Evolutionary conservation across 2,888 invertebrate species (phyloP).

Genomic region (Capitulum mitella): DNA sequence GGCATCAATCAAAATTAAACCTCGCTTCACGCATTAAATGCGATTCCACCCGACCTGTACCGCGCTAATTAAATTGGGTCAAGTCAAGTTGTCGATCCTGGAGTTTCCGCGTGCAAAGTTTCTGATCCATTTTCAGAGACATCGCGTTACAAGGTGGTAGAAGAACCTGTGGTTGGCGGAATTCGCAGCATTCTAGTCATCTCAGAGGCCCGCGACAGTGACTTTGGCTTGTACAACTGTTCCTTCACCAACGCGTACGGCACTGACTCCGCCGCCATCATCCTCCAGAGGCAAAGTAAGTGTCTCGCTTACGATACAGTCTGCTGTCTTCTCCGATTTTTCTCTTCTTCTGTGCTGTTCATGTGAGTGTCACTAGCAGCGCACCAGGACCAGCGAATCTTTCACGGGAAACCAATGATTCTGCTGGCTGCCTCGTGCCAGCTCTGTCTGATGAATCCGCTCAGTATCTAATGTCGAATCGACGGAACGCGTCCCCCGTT

Average conservation of each 20-base stretch:
- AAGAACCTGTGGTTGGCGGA: conserved; percentile 67
- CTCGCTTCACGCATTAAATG: background rate
- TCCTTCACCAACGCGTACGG: conserved; percentile 87
- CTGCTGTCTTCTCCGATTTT: too few relatives aligned
- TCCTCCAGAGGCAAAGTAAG: conserved; percentile 46
- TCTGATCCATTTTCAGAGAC: too few relatives aligned
- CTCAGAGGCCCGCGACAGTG: conserved; percentile 70
- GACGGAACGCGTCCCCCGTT: too few relatives aligned
- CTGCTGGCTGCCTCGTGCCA: too few relatives aligned
- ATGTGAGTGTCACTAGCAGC: too few relatives aligned
- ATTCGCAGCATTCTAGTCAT: conserved; percentile 81
- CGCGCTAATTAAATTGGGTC: background rate
- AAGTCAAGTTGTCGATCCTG: background rate
- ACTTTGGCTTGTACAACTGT: conserved; percentile 89
- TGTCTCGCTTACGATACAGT: too few relatives aligned
- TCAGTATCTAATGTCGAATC: too few relatives aligned
- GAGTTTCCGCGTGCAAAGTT: too few relatives aligned
- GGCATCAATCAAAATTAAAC: background rate
- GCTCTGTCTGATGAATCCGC: too few relatives aligned
- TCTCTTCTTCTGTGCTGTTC: too few relatives aligned
- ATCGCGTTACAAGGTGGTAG: conserved; percentile 51
- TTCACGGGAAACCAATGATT: too few relatives aligned
- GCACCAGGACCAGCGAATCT: too few relatives aligned
- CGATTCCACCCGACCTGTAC: background rate
- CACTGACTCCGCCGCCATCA: conserved; percentile 71